Evolutionary conservation across 2,113 vertebrate species (phyloP).

Genomic region (Cathartes aura): DNA sequence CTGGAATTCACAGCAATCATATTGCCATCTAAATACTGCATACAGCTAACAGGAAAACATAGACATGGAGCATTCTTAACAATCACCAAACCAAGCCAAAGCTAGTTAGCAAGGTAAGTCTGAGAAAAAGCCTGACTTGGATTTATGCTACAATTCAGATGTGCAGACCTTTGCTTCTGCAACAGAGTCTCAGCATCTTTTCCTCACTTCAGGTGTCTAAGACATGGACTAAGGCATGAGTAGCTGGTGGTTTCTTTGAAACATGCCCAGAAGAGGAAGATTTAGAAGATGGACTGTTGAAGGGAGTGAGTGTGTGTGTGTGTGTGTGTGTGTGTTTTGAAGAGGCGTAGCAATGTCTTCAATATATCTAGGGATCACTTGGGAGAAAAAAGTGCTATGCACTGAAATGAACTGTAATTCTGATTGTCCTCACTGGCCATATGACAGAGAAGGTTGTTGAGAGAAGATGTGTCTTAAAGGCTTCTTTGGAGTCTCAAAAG

Average conservation of each 20-base stretch:
- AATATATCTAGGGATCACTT: background rate
- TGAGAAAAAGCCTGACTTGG: background rate
- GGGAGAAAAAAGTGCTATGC: background rate
- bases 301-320: rapidly evolving
- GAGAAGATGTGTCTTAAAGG: constrained; percentile 37
- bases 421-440: constrained; percentile 5
- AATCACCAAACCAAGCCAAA: background rate
- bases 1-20: background rate
- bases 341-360: background rate
- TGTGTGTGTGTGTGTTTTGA: background rate
- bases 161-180: background rate
- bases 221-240: background rate
- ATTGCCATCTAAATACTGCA: background rate
- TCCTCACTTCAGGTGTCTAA: background rate
- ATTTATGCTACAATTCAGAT: background rate
- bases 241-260: background rate
- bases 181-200: background rate
- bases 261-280: rapidly evolving
- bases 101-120: background rate
- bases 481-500: constrained; percentile 52
- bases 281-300: background rate
- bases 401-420: constrained; percentile 23
- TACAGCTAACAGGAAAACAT: background rate
- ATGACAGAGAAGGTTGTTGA: constrained; percentile 37
- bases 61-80: background rate